Conservation (phyloP, 2,888 invertebrate species). For the Dicycla oo region DNA sequence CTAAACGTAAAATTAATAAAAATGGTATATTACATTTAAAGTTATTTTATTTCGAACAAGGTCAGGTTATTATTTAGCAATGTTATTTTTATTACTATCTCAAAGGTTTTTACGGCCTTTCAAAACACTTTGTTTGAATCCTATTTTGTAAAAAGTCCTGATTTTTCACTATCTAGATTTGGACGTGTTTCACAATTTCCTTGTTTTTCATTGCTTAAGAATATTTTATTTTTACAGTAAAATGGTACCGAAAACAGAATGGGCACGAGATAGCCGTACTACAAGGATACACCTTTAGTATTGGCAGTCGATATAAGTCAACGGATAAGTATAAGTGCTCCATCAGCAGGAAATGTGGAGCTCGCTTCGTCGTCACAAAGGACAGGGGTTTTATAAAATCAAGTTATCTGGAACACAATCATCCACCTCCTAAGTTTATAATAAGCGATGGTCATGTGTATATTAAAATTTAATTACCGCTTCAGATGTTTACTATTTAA, state of each 20-base stretch:
- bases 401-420: constrained; percentile 16
- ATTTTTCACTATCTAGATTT: background rate
- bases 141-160: background rate
- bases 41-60: background rate
- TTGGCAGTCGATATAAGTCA: background rate
- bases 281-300: constrained; percentile 67
- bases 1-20: background rate
- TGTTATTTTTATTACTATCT: background rate
- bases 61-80: background rate
- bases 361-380: constrained; percentile 24
- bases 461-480: background rate
- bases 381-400: constrained; percentile 17
- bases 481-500: background rate
- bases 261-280: constrained; percentile 65
- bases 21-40: background rate
- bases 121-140: background rate
- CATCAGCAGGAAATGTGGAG: constrained; percentile 5
- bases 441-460: constrained; percentile 40
- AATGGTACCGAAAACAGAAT: constrained; percentile 20
- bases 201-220: background rate
- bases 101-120: background rate
- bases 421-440: constrained; percentile 18
- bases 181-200: background rate
- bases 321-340: constrained; percentile 26
- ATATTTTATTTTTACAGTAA: constrained; percentile 15